Evolutionary conservation across 2,113 vertebrate species (phyloP).

Genomic region (Ariopsis seemanni): DNA sequence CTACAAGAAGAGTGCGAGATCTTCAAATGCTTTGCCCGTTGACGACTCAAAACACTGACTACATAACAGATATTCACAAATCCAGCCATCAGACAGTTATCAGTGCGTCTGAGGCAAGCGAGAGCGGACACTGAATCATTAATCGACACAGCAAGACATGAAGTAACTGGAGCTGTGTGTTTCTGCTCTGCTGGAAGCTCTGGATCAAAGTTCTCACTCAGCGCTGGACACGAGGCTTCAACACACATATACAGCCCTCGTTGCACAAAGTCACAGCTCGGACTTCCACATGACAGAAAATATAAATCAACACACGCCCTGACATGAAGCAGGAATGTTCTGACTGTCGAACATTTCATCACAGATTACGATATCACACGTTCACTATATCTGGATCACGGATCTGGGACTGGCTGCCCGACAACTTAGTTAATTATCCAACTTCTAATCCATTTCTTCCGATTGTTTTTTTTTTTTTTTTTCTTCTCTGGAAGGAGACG

Average conservation of each 20-base stretch:
- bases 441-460: not conserved
- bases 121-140: not conserved
- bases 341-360: not conserved
- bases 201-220: conserved; percentile 68
- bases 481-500: no score
- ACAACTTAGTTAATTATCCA: not conserved
- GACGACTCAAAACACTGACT: not conserved
- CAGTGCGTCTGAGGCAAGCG: not conserved
- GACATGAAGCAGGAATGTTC: not conserved
- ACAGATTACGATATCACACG: no score
- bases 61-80: not conserved
- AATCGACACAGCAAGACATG: not conserved
- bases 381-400: not conserved
- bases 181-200: conserved; percentile 64
- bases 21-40: not conserved
- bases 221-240: conserved; percentile 15
- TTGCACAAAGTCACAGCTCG: not conserved
- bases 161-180: conserved; percentile 9
- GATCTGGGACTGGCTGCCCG: not conserved
- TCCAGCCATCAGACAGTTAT: not conserved
- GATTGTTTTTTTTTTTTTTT: not conserved
- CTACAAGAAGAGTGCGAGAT: not conserved
- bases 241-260: not conserved
- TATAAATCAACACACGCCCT: not conserved
- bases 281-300: not conserved